Base-by-base conservation (phyloP, 1,140 invertebrate genomes). In the Carposina sasakii region DNA sequence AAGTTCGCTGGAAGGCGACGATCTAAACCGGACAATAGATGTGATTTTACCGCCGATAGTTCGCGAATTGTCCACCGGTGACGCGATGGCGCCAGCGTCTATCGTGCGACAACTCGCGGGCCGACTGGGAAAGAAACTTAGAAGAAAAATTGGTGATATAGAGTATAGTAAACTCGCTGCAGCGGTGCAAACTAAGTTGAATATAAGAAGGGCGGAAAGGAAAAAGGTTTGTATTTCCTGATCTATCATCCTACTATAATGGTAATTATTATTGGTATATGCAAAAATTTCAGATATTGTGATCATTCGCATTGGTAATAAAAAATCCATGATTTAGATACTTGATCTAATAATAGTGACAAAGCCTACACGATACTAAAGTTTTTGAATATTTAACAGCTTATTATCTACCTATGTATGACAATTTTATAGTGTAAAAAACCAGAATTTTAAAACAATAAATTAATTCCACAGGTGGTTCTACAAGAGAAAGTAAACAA, bases 401-500 rank as follows among this genome's bases (percentile, higher is more conserved):
- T n/a, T n/a, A n/a, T n/a, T n/a, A n/a, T n/a, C n/a, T n/a, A n/a
- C n/a, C n/a, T n/a, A n/a, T n/a, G n/a, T n/a, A n/a, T n/a, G n/a
- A n/a, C n/a, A n/a, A n/a, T n/a, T n/a, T n/a, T n/a, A n/a, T n/a
- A n/a, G n/a, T n/a, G n/a, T n/a, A n/a, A n/a, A n/a, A n/a, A n/a
- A n/a, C n/a, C n/a, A n/a, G n/a, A n/a, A n/a, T n/a, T n/a, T n/a
- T n/a, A n/a, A n/a, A n/a, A n/a, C n/a, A n/a, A 28, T 28, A 28
- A 28, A 5, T 28, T 6, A 6, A 28, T 6, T 28, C 13, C n/a
- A 24, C 55, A 85, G 79, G 50, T 82, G 54, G 48, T 76, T 21
- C 77, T 86, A 5, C 86, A 92, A 85, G 85, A 90, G 74, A 89
- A 88, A 63, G 89, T 96, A 0, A 89, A 89, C 1, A 88, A 94